phyloP scores from a whole-genome alignment of 2,888 invertebrate genomes.

The Chorisops tibialis region DNA sequence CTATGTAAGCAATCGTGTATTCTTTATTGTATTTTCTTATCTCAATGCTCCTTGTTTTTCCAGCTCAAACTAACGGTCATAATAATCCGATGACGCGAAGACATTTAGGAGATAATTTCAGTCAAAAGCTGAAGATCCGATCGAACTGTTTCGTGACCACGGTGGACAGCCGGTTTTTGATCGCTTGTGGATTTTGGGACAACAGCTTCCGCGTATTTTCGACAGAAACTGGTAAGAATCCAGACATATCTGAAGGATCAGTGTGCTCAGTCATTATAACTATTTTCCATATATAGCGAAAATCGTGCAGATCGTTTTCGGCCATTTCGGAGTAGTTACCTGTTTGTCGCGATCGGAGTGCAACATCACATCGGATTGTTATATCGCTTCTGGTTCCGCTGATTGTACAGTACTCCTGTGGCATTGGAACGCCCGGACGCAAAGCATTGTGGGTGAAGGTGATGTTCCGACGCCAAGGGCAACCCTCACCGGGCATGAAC shows the following conservation, averaged over 20 bases:
- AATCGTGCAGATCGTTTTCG: constrained; percentile 97
- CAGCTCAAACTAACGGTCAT: constrained; percentile 72
- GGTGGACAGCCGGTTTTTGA: constrained; percentile 93
- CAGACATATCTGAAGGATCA: too few relatives aligned
- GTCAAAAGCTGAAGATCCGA: constrained; percentile 89
- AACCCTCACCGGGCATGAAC: constrained; percentile 96
- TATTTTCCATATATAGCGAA: constrained; percentile 73
- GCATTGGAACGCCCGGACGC: constrained; percentile 98
- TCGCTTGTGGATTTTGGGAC: constrained; percentile 99
- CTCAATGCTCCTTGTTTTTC: constrained; percentile 29
- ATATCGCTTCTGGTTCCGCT: constrained; percentile 95
- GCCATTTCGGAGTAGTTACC: constrained; percentile 98
- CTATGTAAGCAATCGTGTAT: constrained; percentile 66
- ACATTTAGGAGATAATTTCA: constrained; percentile 96
- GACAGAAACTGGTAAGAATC: constrained; percentile 85
- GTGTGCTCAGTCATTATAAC: not conserved
- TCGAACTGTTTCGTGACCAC: constrained; percentile 97
- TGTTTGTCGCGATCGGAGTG: constrained; percentile 97
- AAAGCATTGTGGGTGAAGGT: constrained; percentile 95
- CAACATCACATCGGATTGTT: constrained; percentile 98
- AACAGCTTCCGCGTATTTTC: constrained; percentile 98
- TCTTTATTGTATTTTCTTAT: not conserved
- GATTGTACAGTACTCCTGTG: constrained; percentile 98
- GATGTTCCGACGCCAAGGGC: constrained; percentile 94
- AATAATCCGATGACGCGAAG: constrained; percentile 71